Percentiles rank a stretch among this genome's conserved stretches.
Evolutionary conservation across 2,888 invertebrate species (phyloP).

Genomic region (Ceramica pisi): DNA sequence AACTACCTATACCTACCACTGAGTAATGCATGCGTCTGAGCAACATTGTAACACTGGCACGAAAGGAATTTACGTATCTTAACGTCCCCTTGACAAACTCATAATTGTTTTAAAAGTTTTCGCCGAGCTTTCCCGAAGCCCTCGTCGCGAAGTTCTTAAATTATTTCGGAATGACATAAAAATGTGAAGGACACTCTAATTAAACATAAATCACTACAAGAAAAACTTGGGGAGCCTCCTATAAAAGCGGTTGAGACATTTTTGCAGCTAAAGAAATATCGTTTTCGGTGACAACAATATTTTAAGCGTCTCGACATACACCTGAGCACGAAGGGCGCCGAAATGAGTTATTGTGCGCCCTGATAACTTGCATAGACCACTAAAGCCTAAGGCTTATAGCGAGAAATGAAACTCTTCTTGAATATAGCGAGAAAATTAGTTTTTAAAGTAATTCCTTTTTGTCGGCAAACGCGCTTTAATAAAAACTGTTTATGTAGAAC

Average conservation of each 20-base stretch:
- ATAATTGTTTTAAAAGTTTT: conserved; percentile 76
- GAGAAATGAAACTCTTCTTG: conserved; percentile 22
- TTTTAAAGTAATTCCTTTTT: conserved; percentile 36
- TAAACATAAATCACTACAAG: conserved; percentile 86
- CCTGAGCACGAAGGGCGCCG: conserved; percentile 81
- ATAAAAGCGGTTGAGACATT: conserved; percentile 81
- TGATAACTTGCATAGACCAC: conserved; percentile 48
- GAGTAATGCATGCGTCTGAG: conserved; percentile 58
- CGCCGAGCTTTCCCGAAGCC: conserved; percentile 66
- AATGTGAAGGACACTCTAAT: conserved; percentile 84
- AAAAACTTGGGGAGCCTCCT: conserved; percentile 78
- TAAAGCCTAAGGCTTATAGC: conserved; percentile 22
- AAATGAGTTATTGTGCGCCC: conserved; percentile 79
- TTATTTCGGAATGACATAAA: conserved; percentile 79
- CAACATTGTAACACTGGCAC: conserved; percentile 51
- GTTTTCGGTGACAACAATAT: conserved; percentile 85
- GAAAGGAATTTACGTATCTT: conserved; percentile 65
- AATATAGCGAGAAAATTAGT: conserved; percentile 28
- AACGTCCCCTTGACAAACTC: conserved; percentile 69
- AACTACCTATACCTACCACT: conserved; percentile 53
- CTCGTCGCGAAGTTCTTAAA: conserved; percentile 76
- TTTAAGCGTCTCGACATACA: conserved; percentile 82
- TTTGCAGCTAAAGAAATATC: conserved; percentile 85
- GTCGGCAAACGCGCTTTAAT: conserved; percentile 14
- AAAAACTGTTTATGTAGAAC: conserved; percentile 47